Evolutionary conservation across 2,888 invertebrate species (phyloP), one percentile per base, ranked within the genome.

Genomic region (Athalia rosae): DNA sequence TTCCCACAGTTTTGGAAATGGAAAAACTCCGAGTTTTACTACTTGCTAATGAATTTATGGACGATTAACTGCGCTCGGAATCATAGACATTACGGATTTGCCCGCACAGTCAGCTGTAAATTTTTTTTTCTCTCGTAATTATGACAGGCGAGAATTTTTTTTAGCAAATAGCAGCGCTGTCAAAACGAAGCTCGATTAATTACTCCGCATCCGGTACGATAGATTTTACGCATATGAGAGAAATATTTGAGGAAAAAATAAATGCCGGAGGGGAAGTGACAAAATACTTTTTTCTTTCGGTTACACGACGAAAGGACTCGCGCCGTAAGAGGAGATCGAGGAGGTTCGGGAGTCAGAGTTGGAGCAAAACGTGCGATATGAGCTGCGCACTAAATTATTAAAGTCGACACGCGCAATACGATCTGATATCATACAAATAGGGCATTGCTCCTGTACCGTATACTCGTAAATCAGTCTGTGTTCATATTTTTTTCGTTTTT

Each of bases 401-500:
- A 48, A 61, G 56, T 13, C 47, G 76, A 63, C 47, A 69, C 45
- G 76, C 56, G 77, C 64, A 56, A 53, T 61, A 76, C 76, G 79
- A 79, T 45, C 43, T 50, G 76, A 82, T 82, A 28, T 28, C 28
- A 28, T 28, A 80, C 83, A 83, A 83, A 83, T 82, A 83, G 83
- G 83, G 81, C 87, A 86, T 85, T 85, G 86, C 83, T 82, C 85
- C 81, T 67, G 81, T 28, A 28, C 28, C 28, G 28, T 28, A 2
- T 28, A 77, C 79, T 79, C 83, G 83, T 88, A 87, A 88, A 88
- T 88, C 88, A 88, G 86, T 87, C 87, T 87, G 87, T 85, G 87
- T 85, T 86, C 83, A 79, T 84, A 85, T 87, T 85, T 84, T 85
- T 80, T 83, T 83, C 81, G 28, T 28, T 28, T 28, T 28, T 28